Evolutionary conservation across 2,888 invertebrate genomes (phyloP).

Genomic region (Lasioglossum figueresi): DNA sequence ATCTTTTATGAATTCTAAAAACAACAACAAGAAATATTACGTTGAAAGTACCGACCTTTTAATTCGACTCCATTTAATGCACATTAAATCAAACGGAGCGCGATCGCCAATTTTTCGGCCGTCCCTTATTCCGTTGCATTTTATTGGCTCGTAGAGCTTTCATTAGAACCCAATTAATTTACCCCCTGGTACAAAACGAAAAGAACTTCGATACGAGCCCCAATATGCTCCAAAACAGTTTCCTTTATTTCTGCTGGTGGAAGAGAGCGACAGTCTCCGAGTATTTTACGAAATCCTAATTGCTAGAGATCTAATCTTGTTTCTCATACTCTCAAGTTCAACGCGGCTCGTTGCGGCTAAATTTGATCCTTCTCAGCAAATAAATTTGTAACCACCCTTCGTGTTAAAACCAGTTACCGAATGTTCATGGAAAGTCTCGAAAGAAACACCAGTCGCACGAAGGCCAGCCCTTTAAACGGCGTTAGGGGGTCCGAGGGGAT

Average conservation of each 20-base stretch:
- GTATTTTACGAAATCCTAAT: not conserved
- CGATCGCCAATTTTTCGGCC: not conserved
- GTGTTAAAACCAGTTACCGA: not conserved
- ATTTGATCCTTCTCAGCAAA: not conserved
- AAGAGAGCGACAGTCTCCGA: not conserved
- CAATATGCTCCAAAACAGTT: not conserved
- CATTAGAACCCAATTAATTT: slow-evolving; percentile 14
- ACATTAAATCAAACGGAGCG: not conserved
- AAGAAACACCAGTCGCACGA: not conserved
- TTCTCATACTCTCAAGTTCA: too few relatives aligned
- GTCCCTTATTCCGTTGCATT: not conserved
- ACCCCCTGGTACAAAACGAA: not conserved
- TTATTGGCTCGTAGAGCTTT: not conserved
- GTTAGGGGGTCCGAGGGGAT: not conserved
- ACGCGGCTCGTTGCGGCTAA: too few relatives aligned
- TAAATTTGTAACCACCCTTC: not conserved
- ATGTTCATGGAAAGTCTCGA: too few relatives aligned
- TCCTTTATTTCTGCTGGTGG: not conserved
- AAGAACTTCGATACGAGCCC: not conserved
- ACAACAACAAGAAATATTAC: not conserved
- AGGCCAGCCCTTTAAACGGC: slow-evolving; percentile 20
- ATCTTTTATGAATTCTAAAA: not conserved
- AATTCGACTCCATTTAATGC: not conserved
- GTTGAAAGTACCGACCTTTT: not conserved
- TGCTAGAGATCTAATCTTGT: not conserved